A percentile compares a stretch with the other conserved stretches of the same genome.
Evolutionary conservation across 2,797 vertebrate species (phyloP).

Genomic region (Dendrocincla tyrannina): DNA sequence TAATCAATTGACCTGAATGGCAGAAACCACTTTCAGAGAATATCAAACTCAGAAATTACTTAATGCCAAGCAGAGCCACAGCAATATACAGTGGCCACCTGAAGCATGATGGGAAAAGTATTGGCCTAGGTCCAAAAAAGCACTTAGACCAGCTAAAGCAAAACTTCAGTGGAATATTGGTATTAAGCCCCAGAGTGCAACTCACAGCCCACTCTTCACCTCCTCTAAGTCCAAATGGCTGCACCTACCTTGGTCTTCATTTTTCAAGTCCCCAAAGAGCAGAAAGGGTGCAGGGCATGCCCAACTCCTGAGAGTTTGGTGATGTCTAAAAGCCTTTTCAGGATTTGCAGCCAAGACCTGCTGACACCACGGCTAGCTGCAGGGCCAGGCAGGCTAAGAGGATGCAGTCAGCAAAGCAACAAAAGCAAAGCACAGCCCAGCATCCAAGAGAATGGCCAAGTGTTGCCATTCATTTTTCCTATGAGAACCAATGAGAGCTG

Average conservation of each 20-base stretch:
- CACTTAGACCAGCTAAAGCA: not conserved
- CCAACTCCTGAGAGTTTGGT: not conserved
- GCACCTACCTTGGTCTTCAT: not conserved
- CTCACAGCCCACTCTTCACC: not conserved
- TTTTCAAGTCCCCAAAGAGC: not conserved
- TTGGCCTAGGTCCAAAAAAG: constrained; percentile 31
- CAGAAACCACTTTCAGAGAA: not conserved
- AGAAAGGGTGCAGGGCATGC: not conserved
- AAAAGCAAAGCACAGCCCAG: not conserved
- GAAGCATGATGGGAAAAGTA: accelerated
- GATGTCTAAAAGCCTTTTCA: not conserved
- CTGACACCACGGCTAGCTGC: accelerated
- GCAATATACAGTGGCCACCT: not conserved
- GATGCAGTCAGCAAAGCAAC: not conserved
- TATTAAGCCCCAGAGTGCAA: not conserved
- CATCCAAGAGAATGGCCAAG: accelerated
- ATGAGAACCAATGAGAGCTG: not conserved
- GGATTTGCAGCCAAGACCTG: not conserved
- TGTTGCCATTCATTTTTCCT: not conserved
- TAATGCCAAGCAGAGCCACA: not conserved
- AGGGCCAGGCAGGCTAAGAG: not conserved
- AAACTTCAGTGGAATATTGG: not conserved
- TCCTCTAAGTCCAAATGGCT: accelerated
- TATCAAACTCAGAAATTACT: not conserved
- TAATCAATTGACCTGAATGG: not conserved